These are phyloP conservation scores for Sorex fumeus DNA, from an alignment of 2,113 vertebrate species.

Conservation along the genomic window DNA sequence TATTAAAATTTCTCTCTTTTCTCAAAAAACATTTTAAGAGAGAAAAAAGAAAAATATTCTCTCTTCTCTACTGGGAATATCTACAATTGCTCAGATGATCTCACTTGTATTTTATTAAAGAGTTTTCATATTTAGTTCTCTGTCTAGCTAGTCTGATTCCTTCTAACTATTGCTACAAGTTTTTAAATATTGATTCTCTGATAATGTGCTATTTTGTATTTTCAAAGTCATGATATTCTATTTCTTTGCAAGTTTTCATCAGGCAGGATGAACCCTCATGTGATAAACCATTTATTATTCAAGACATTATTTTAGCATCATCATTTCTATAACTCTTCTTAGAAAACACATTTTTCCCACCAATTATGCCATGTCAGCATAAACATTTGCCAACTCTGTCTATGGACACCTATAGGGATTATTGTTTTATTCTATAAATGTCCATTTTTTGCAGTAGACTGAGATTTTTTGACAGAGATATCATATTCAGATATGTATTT, in stretches of 20 bases:
- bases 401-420: accelerated
- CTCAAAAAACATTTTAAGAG: background rate
- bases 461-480: background rate
- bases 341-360: background rate
- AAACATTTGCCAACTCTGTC: background rate
- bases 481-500: background rate
- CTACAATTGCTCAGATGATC: background rate
- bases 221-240: background rate
- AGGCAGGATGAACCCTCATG: background rate
- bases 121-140: background rate
- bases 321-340: background rate
- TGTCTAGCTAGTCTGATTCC: background rate
- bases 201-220: background rate
- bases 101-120: background rate
- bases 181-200: background rate
- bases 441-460: background rate
- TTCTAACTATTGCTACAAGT: background rate
- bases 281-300: background rate
- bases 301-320: background rate
- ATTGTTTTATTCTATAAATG: background rate
- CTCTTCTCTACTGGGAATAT: background rate
- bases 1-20: background rate
- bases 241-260: background rate
- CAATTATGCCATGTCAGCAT: accelerated
- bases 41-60: background rate